These are phyloP conservation scores for Graphium colonna DNA, from an alignment of 2,888 invertebrate species.

Conservation along the genomic window DNA sequence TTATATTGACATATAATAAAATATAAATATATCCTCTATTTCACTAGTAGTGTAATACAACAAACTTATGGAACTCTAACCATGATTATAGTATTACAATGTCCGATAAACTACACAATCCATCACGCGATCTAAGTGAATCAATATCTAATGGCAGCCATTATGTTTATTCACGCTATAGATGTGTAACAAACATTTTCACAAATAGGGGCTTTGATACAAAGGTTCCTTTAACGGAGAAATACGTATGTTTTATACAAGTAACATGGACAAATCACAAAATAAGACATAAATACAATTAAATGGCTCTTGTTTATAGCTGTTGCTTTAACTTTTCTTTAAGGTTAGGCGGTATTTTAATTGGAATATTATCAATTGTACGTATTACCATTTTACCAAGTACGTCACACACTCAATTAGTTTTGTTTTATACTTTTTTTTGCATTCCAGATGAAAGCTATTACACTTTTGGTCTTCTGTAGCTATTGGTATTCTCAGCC, in stretches of 20 bases:
- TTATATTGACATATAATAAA: too few relatives aligned
- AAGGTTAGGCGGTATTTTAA: constrained; percentile 64
- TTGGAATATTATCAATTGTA: constrained; percentile 60
- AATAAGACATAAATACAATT: constrained; percentile 3
- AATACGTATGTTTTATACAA: neutral
- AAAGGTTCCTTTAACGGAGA: neutral
- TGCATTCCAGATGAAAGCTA: constrained; percentile 53
- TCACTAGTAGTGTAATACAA: too few relatives aligned
- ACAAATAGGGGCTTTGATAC: neutral
- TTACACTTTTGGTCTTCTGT: constrained; percentile 38
- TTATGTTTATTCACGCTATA: constrained; percentile 5
- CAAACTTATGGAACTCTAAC: neutral
- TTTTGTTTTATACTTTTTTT: too few relatives aligned
- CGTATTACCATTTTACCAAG: constrained; percentile 25
- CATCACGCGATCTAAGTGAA: neutral
- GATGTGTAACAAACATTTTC: neutral
- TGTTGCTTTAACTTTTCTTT: constrained; percentile 75
- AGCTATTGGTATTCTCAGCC: constrained; percentile 43
- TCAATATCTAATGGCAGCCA: constrained; percentile 6
- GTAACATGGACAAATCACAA: neutral
- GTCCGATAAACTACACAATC: neutral
- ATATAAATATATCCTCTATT: too few relatives aligned
- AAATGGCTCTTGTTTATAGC: constrained; percentile 67
- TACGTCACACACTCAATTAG: too few relatives aligned
- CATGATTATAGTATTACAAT: neutral